Base-by-base conservation (phyloP, 2,797 vertebrate species). In the Sebastes taczanowskii region DNA sequence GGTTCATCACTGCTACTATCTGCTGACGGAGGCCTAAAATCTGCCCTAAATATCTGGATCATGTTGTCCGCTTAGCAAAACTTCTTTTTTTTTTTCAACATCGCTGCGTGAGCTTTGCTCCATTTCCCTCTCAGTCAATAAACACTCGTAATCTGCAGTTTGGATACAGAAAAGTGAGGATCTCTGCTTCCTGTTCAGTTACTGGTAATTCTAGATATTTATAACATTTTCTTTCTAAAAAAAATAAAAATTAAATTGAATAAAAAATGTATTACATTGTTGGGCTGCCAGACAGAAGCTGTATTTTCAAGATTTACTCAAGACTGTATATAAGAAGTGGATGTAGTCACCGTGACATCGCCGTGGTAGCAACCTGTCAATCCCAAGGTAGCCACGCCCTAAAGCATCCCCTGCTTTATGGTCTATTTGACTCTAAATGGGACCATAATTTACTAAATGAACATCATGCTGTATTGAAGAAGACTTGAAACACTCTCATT, bases 21-120 rank as follows among this genome's bases (percentile, higher is more conserved):
- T 89, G 88, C 89, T 88, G 88, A 88, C 83, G 52, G 87, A 71
- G n/a, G 70, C 69, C 77, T 58, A 60, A 76, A 84, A 81, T 79
- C 66, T 81, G 80, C 66, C 73, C 77, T 23, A 58, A 84, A 87
- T 86, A 87, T 91, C 66, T 78, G 67, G 58, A 77, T 80, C 75
- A 80, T 14, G 46, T 20, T n/a, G 63, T 71, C 71, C 2, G 27
- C 69, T 89, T 59, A 80, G 65, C 27, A 60, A 35, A 23, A 73
- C 0, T 11, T 14, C 2, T 64, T 38, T 38, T 16, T 20, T 46
- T 42, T 42, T 61, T 46, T 27, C 49, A 62, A 4, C 42, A 60
- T 32, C 5, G 4, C 76, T 66, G 46, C 34, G 65, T 25, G 66
- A 79, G 69, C 38, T 1, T 7, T 34, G 46, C 77, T 73, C 63